Conservation (phyloP, 2,113 vertebrate genomes). For the Empidonax traillii region DNA sequence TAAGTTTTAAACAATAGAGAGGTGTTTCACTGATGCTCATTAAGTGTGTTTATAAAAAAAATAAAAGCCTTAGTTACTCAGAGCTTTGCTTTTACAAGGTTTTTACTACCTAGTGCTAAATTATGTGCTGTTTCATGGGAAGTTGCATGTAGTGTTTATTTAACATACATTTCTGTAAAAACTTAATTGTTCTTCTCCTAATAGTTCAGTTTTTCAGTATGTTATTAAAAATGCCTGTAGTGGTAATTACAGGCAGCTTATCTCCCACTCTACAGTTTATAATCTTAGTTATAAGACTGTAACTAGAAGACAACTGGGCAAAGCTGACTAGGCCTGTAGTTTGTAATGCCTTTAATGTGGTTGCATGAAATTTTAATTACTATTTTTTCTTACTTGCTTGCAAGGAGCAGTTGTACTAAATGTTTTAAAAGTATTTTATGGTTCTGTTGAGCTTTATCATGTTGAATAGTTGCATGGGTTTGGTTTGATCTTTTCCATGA, state of each 20-base stretch:
- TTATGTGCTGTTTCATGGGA: neutral
- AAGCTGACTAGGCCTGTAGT: neutral
- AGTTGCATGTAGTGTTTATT: neutral
- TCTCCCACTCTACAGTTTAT: neutral
- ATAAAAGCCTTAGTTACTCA: neutral
- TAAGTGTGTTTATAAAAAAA: neutral
- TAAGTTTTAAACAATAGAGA: neutral
- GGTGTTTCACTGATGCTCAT: rapidly evolving
- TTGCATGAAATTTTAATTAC: neutral
- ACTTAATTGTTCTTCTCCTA: neutral
- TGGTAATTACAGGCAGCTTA: neutral
- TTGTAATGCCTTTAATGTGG: neutral
- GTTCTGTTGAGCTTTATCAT: neutral
- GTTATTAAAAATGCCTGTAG: neutral
- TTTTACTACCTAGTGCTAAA: neutral
- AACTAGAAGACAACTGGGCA: neutral
- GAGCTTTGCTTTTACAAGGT: neutral
- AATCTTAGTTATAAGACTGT: neutral
- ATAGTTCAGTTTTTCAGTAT: neutral
- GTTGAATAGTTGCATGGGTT: neutral
- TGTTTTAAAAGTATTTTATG: neutral
- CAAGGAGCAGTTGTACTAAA: neutral
- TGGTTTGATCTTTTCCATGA: neutral
- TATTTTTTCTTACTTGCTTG: neutral
- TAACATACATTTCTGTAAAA: neutral